Conservation (phyloP, 2,797 vertebrate species). For the Darevskia mixta region DNA sequence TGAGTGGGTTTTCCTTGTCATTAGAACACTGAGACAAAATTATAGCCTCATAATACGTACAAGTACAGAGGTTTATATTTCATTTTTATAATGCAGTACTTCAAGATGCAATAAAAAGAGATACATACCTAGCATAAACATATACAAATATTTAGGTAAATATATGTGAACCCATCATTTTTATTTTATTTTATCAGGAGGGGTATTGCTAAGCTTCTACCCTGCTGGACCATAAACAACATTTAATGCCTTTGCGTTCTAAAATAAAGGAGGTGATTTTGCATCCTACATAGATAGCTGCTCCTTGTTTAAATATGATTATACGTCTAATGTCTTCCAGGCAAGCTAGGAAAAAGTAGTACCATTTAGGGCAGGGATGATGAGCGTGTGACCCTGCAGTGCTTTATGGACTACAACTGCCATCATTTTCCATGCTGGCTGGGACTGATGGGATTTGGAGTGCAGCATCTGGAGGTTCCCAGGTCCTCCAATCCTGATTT, state of each 20-base stretch:
- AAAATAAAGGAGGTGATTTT: constrained; percentile 18
- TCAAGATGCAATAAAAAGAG: constrained; percentile 36
- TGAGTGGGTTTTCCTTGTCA: constrained; percentile 9
- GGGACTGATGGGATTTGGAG: no score
- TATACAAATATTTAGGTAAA: neutral
- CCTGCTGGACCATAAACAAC: neutral
- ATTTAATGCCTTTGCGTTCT: constrained; percentile 8
- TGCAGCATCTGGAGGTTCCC: no score
- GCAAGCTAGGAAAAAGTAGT: neutral
- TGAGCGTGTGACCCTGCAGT: no score
- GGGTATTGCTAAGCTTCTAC: neutral
- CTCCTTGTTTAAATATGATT: neutral
- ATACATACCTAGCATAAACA: constrained; percentile 28
- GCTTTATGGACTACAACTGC: no score
- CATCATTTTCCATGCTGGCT: no score
- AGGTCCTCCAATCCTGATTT: no score
- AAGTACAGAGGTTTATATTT: constrained; percentile 12
- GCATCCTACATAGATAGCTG: neutral
- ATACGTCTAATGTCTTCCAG: neutral
- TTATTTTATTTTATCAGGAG: neutral
- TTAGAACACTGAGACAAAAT: constrained; percentile 40
- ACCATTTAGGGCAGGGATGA: no score
- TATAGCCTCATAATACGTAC: constrained; percentile 29
- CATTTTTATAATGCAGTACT: constrained; percentile 33
- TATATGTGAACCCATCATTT: constrained; percentile 1